Base-by-base conservation (phyloP, 2,888 invertebrate species). In the Epinotia brunnichana region DNA sequence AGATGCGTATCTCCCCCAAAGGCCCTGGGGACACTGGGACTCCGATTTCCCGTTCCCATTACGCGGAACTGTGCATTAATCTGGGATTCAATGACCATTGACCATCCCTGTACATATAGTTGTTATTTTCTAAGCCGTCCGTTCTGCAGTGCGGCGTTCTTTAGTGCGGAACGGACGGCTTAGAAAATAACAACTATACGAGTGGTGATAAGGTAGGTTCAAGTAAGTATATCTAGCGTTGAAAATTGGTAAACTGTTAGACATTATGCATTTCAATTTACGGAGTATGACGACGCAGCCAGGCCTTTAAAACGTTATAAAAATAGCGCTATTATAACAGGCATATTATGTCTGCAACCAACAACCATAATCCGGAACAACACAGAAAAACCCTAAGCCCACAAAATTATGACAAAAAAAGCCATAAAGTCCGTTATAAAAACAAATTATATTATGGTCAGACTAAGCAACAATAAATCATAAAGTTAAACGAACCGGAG, bases 401-500 rank as follows among this genome's bases (percentile, higher is more conserved):
- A 41, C 17, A 68, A 24, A 56, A 61, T 21, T 44, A 44, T 17
- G 13, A 51, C 35, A n/a, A 60, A 21, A 53, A 39, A 56, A 53
- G 29, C n/a, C 17, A 62, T 62, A 56, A 68, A 62, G 9, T 39
- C 54, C 62, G 19, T 56, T 68, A 56, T 64, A 24, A 73, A 77
- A 76, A 60, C 73, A 76, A 76, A 76, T 76, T 76, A 75, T 69
- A 70, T 74, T 76, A 69, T 73, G 71, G 74, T 59, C 74, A 75
- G 75, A 75, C 69, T 76, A 75, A 74, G 64, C 69, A 73, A 66
- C 75, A 69, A 76, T 78, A 79, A 84, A 82, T 81, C 78, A 78
- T 76, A 76, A 80, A 80, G 77, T 78, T 79, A 75, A 79, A 80
- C 77, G 76, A 77, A 77, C 75, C 75, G 76, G 64, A 69, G 73